Conservation (phyloP, 2,113 vertebrate species). For the Formicarius rufipectus region DNA sequence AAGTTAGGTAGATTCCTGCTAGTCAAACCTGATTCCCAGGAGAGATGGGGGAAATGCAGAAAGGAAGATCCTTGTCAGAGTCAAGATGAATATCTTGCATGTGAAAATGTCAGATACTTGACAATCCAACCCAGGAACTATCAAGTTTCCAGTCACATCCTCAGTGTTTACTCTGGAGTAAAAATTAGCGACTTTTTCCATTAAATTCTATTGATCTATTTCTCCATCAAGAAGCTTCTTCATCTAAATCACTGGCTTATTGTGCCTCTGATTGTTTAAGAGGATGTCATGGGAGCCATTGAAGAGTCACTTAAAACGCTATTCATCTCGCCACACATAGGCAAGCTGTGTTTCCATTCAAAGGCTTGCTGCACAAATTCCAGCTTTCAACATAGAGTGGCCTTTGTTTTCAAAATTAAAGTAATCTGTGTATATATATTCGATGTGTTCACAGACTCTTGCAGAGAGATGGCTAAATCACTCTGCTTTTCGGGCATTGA, state of each 20-base stretch:
- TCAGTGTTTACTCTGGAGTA: constrained; percentile 38
- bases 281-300: constrained; percentile 38
- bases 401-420: constrained; percentile 20
- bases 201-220: constrained; percentile 47
- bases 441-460: background rate
- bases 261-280: constrained; percentile 37
- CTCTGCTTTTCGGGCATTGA: background rate
- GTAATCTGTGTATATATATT: background rate
- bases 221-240: constrained; percentile 17
- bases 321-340: constrained; percentile 9
- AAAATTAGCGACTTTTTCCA: constrained; percentile 50
- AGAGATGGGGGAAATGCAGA: background rate
- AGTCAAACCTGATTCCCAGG: constrained; percentile 10
- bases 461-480: background rate
- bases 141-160: constrained; percentile 51
- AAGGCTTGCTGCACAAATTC: background rate
- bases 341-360: background rate
- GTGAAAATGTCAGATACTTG: background rate
- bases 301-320: constrained; percentile 8
- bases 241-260: constrained; percentile 21
- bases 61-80: constrained; percentile 22
- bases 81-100: background rate
- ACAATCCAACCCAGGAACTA: constrained; percentile 1
- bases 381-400: background rate
- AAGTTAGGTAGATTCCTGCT: background rate